These are phyloP conservation scores for Orius laevigatus DNA, from an alignment of 1,140 invertebrate species.

Conservation along the genomic window DNA sequence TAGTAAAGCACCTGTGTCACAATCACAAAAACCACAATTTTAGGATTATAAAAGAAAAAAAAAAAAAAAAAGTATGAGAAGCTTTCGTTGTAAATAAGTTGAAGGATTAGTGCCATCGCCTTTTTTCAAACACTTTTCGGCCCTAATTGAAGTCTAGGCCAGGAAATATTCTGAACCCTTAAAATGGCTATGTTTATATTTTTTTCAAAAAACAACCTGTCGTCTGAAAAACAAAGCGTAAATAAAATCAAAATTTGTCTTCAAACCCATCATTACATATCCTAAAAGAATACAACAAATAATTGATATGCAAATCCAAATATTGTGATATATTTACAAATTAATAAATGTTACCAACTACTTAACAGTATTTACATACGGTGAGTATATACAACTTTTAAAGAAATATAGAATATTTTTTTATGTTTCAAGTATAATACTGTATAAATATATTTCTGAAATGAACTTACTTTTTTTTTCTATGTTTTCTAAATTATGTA, in stretches of 20 bases:
- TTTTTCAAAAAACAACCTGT: neutral
- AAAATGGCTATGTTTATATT: neutral
- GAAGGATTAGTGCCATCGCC: no score
- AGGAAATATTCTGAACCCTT: neutral
- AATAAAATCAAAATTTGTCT: no score
- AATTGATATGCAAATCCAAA: conserved; percentile 16
- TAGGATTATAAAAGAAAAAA: no score
- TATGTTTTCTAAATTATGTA: conserved; percentile 11
- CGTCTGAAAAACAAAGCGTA: neutral
- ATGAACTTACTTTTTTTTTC: conserved; percentile 2
- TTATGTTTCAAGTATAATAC: conserved; percentile 16
- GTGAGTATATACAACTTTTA: conserved; percentile 12
- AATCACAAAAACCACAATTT: no score
- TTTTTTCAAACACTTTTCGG: neutral
- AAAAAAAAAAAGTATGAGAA: no score
- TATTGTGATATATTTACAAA: conserved; percentile 11
- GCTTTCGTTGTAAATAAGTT: no score
- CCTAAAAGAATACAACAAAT: conserved; percentile 1
- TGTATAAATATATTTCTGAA: conserved; percentile 20
- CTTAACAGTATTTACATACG: conserved; percentile 20
- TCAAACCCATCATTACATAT: no score
- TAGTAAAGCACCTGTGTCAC: no score
- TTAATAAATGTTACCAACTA: conserved; percentile 17
- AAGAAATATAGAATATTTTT: conserved; percentile 11
- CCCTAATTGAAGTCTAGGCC: neutral